Percentiles rank a stretch among this genome's conserved stretches.
These are phyloP conservation scores for Lycopodina hypogea DNA, from an alignment of 37 sponge, comb jelly and placozoan genomes.

Conservation along the genomic window DNA sequence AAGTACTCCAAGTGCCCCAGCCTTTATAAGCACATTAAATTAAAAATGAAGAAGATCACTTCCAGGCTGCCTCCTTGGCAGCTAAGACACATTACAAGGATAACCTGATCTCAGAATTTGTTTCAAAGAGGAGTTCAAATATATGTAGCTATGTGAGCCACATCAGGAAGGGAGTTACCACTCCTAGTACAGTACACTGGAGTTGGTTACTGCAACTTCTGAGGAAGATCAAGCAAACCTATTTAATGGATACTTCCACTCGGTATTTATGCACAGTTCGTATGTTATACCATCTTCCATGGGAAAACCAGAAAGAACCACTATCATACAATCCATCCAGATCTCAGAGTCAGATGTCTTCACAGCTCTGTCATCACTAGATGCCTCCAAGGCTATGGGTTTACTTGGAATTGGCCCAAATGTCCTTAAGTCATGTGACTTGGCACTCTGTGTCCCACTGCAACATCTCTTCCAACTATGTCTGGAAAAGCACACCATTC, in stretches of 20 bases:
- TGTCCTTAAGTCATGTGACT: constrained; percentile 1
- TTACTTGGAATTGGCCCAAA: constrained; percentile 1
- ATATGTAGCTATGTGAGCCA: neutral
- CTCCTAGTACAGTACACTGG: neutral
- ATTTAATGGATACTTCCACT: constrained; percentile 7
- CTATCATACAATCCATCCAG: neutral
- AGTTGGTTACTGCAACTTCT: neutral
- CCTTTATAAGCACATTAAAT: neutral
- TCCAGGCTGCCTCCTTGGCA: neutral
- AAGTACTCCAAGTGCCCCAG: neutral
- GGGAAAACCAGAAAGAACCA: too few species aligned
- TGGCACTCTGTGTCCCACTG: neutral
- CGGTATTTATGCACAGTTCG: neutral
- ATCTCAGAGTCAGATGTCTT: neutral
- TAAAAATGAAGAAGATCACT: neutral
- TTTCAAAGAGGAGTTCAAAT: neutral
- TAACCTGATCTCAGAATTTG: neutral
- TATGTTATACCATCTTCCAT: neutral
- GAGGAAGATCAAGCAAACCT: neutral
- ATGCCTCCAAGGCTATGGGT: constrained; percentile 1
- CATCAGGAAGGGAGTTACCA: neutral
- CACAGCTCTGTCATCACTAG: neutral
- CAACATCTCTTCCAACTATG: neutral
- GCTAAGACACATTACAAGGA: neutral
- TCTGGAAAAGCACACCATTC: neutral